A percentile compares a stretch with the other conserved stretches of the same genome.
phyloP scores from a whole-genome alignment of 2,113 vertebrate species.

The Eretmochelys imbricata region DNA sequence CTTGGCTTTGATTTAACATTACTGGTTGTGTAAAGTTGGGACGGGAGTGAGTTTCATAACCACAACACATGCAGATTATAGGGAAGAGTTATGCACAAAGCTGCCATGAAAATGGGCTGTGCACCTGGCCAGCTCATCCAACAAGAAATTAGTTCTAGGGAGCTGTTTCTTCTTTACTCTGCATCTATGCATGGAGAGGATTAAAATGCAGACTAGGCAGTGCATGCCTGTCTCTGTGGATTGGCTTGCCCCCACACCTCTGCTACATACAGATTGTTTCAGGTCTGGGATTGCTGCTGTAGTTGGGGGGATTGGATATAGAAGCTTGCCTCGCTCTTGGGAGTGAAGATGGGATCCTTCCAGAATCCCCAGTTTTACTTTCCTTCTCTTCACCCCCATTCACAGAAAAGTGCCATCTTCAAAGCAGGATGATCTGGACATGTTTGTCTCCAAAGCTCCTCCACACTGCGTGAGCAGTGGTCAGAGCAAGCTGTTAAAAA shows the following conservation, averaged over 20 bases:
- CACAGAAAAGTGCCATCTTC: neutral
- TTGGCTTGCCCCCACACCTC: neutral
- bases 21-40: neutral
- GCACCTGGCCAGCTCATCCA: neutral
- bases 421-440: neutral
- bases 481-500: neutral
- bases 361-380: neutral
- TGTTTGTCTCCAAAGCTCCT: neutral
- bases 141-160: neutral
- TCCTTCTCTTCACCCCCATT: neutral
- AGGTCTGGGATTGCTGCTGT: neutral
- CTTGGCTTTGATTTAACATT: neutral
- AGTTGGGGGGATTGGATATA: neutral
- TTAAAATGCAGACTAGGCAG: neutral
- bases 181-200: neutral
- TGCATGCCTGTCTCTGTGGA: neutral
- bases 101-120: neutral
- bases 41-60: neutral
- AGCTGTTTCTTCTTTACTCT: neutral
- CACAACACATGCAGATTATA: neutral
- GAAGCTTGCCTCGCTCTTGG: neutral
- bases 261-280: neutral
- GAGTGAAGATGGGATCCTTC: neutral
- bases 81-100: neutral
- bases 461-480: neutral